Base-by-base conservation (phyloP, 2,797 vertebrate genomes). In the Melanotaenia trifasciata region DNA sequence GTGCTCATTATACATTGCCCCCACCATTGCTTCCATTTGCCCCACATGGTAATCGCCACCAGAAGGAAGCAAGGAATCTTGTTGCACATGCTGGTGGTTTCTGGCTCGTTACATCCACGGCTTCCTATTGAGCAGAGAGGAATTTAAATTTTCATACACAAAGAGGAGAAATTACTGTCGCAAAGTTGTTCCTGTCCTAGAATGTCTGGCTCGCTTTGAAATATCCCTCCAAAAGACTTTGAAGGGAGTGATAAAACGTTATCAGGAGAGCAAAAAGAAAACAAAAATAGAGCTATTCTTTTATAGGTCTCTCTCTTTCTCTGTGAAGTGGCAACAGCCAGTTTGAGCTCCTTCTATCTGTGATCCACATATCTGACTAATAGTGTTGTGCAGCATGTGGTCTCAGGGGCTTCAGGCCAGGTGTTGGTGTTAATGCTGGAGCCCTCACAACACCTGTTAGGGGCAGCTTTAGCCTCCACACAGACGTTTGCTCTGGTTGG, bases 31-130 rank as follows among this genome's bases (percentile, higher is more conserved):
- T 72, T 68, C 72, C 57, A 64, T 76, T 74, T 79, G 76, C 83
- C 79, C 71, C 58, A 59, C 62, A 69, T 78, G 73, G 87, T 94
- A 94, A 94, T 94, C 86, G 81, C 88, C 90, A 88, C 83, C 93
- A 94, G 91, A 93, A 92, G 92, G 90, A 58, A 84, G 80, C 67
- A 83, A 88, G 84, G 91, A 92, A 92, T 91, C 84, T 89, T 80
- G 76, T 69, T 67, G 84, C 92, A 94, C 87, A 93, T 92, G 90
- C 82, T 91, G 91, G 81, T 76, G 90, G 85, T 93, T 90, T 93
- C 86, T 91, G 87, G 77, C 87, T 90, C 87, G 68, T 90, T 90
- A 83, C 84, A 80, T 80, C 79, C 80, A 81, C 87, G 85, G 87
- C 82, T 92, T 93, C 87, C 83, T 87, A 87, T 88, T 79, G 80